Base-by-base conservation (phyloP, 2,888 invertebrate species). In the Chrysolina haemoptera region DNA sequence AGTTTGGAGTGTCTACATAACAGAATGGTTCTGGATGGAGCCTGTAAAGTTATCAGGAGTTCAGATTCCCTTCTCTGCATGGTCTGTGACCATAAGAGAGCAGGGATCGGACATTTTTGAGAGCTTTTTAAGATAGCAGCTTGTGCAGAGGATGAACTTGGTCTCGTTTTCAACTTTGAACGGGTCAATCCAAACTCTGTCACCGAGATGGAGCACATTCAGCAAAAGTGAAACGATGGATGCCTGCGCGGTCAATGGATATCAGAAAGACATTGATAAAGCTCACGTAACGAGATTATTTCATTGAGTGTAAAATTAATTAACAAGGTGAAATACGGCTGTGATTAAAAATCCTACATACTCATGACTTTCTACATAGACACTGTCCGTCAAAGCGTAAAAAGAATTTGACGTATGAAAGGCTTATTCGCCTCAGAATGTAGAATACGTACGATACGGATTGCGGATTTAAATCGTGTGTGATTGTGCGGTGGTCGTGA, bases 401-500 rank as follows among this genome's bases (percentile, higher is more conserved):
- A 69, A 73, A 70, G 66, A 73, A 73, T 73, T 65, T 69, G 55
- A 69, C 69, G 69, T 68, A 65, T 65, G 69, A 69, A 66, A 50
- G 62, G 62, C 69, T 66, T 53, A 65, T 66, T 73, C 66, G 62
- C 69, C 43, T 27, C 18, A 43, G 69, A 70, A 66, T 71, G 78
- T 79, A 76, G 79, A 79, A 80, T 80, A 75, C 72, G 75, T 78
- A 53, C 18, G 53, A 53, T 53, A 53, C 53, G 22, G 53, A 53
- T 53, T 53, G 78, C 73, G 80, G 75, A 81, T 79, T 80, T 77
- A 79, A 80, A 77, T 81, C 79, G 59, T 59, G 80, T 80, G 80
- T 79, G 76, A 78, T 79, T 78, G 77, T 79, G 75, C 77, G 79
- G 72, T 74, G 77, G 75, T 79, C 79, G 78, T 79, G 79, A 81